These are phyloP conservation scores for Istiophorus platypterus DNA, from an alignment of 2,113 vertebrate species.

Conservation along the genomic window DNA sequence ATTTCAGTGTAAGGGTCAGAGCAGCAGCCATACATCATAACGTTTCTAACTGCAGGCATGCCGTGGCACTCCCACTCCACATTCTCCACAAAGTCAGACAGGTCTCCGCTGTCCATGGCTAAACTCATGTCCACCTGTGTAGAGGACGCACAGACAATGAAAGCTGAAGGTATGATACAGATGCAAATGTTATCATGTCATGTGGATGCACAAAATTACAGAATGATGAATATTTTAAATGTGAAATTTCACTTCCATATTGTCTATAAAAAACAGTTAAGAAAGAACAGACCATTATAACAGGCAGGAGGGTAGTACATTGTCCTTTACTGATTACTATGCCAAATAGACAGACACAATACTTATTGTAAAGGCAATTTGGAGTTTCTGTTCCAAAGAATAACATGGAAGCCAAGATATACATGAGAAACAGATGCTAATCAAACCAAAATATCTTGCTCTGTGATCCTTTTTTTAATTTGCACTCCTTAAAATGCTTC, in stretches of 20 bases:
- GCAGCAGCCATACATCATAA: constrained; percentile 97
- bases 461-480: not conserved
- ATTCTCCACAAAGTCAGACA: constrained; percentile 96
- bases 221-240: not conserved
- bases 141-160: not conserved
- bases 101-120: constrained; percentile 91
- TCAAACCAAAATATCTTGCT: not conserved
- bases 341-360: not conserved
- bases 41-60: constrained; percentile 94
- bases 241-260: not conserved
- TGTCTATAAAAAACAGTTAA: too few relatives aligned
- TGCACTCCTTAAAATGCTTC: not conserved
- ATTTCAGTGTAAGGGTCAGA: constrained; percentile 97
- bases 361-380: not conserved
- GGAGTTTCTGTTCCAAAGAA: not conserved
- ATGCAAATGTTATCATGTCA: not conserved
- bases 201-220: too few relatives aligned
- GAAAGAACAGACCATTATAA: too few relatives aligned
- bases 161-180: not conserved
- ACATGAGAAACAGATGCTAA: too few relatives aligned
- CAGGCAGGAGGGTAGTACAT: not conserved
- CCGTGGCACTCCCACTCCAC: constrained; percentile 98
- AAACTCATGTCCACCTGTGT: constrained; percentile 87
- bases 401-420: not conserved
- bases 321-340: not conserved